A percentile compares a stretch with the other conserved stretches of the same genome.
These are phyloP conservation scores for Cyclargus thomasi DNA, from an alignment of 1,140 invertebrate species.

Conservation along the genomic window DNA sequence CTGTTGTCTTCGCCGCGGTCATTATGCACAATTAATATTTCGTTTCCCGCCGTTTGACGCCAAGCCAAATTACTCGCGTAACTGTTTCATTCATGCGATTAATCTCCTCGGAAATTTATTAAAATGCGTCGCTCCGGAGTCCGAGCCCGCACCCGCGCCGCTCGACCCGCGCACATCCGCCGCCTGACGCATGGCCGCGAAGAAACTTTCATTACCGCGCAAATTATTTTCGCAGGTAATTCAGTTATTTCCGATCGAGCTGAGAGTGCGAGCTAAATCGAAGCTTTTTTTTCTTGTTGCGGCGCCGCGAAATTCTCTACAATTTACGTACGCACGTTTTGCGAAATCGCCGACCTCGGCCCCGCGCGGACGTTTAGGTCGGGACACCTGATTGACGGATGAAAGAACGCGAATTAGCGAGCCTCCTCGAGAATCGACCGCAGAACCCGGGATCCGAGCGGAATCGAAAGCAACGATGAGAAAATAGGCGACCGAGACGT, in stretches of 20 bases:
- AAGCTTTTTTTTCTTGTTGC: slow-evolving; percentile 53
- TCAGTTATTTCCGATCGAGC: slow-evolving; percentile 35
- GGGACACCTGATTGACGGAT: slow-evolving; percentile 66
- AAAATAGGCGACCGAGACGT: background rate
- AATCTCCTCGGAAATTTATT: slow-evolving; percentile 50
- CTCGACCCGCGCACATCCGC: slow-evolving; percentile 28
- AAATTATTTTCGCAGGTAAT: slow-evolving; percentile 42
- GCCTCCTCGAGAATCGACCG: background rate
- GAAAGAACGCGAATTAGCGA: slow-evolving; percentile 65
- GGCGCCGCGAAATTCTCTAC: slow-evolving; percentile 34
- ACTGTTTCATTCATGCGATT: slow-evolving; percentile 45
- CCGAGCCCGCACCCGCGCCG: slow-evolving; percentile 22
- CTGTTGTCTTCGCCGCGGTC: slow-evolving; percentile 1
- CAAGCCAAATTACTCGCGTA: slow-evolving; percentile 47
- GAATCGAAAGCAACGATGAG: background rate
- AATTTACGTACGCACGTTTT: slow-evolving; percentile 49
- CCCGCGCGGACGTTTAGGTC: slow-evolving; percentile 41
- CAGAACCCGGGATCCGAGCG: background rate
- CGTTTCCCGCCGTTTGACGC: slow-evolving; percentile 31
- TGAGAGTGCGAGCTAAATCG: slow-evolving; percentile 41
- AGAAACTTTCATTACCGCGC: slow-evolving; percentile 41
- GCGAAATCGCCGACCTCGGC: slow-evolving; percentile 53
- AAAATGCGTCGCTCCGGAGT: slow-evolving; percentile 28
- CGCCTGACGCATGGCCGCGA: slow-evolving; percentile 43
- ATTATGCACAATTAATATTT: slow-evolving; percentile 15